Evolutionary conservation across 1,140 invertebrate species (phyloP).

Genomic region (Teleopsis dalmanni): DNA sequence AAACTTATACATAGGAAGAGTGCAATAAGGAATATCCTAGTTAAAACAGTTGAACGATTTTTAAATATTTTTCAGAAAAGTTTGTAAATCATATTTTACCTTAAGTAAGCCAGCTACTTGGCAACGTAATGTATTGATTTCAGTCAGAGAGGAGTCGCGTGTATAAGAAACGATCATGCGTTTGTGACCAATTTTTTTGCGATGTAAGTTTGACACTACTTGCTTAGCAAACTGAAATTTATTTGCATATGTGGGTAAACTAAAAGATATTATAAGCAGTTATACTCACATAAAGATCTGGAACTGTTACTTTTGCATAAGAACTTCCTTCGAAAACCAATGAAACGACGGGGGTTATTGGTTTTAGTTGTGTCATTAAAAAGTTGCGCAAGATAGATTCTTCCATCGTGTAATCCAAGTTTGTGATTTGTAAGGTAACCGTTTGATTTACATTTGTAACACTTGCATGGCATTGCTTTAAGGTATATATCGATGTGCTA

Average conservation of each 20-base stretch:
- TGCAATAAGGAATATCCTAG: slow-evolving; percentile 65
- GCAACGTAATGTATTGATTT: slow-evolving; percentile 59
- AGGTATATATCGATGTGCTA: too few species aligned
- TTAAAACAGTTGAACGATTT: background rate
- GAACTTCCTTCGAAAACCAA: slow-evolving; percentile 36
- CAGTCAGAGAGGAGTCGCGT: slow-evolving; percentile 52
- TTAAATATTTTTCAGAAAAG: background rate
- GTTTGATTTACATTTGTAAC: slow-evolving; percentile 21
- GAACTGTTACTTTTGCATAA: slow-evolving; percentile 40
- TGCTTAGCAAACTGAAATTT: slow-evolving; percentile 55
- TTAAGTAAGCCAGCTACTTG: slow-evolving; percentile 56
- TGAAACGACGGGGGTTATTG: slow-evolving; percentile 39
- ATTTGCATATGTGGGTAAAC: background rate
- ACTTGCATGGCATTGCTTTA: background rate
- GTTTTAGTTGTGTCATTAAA: slow-evolving; percentile 35
- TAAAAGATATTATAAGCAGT: background rate
- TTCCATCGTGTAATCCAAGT: slow-evolving; percentile 40
- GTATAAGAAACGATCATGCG: slow-evolving; percentile 71
- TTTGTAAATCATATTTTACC: slow-evolving; percentile 27
- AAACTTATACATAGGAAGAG: slow-evolving; percentile 76
- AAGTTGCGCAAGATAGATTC: slow-evolving; percentile 32
- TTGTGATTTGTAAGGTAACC: slow-evolving; percentile 41
- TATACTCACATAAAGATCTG: slow-evolving; percentile 38
- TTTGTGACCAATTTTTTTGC: slow-evolving; percentile 74
- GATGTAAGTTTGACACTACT: slow-evolving; percentile 74